A percentile compares a stretch with the other conserved stretches of the same genome.
Evolutionary conservation across 2,888 invertebrate species (phyloP).

Genomic region (Leptothorax acervorum): DNA sequence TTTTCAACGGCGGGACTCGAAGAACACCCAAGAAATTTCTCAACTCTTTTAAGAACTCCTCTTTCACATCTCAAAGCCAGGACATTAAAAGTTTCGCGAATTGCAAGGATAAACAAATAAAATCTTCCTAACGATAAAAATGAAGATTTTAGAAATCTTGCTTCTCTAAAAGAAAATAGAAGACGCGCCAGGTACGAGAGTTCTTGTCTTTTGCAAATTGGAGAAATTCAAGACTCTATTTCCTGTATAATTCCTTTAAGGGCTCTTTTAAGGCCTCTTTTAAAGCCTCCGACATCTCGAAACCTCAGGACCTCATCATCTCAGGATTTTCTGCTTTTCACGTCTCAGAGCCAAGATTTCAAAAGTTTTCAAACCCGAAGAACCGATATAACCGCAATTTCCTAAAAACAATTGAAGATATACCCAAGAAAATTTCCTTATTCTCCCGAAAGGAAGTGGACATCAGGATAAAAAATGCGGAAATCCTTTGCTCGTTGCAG

Average conservation of each 20-base stretch:
- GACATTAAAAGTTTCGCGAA: neutral
- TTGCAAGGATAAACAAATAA: neutral
- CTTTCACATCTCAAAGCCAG: neutral
- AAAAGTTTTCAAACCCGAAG: neutral
- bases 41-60: neutral
- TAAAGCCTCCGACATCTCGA: neutral
- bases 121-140: neutral
- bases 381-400: conserved; percentile 13
- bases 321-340: neutral
- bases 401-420: conserved; percentile 5
- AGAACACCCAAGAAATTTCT: neutral
- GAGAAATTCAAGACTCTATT: conserved; percentile 3
- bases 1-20: neutral
- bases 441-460: neutral
- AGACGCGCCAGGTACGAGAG: neutral
- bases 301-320: neutral
- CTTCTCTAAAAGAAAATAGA: neutral
- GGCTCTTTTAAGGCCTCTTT: neutral
- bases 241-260: neutral
- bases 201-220: neutral
- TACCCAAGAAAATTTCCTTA: conserved; percentile 6
- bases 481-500: conserved; percentile 85
- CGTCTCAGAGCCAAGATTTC: neutral
- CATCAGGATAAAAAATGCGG: conserved; percentile 1
- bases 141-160: neutral